These are phyloP conservation scores for Rhagonycha lutea DNA, from an alignment of 2,888 invertebrate species.

Conservation along the genomic window DNA sequence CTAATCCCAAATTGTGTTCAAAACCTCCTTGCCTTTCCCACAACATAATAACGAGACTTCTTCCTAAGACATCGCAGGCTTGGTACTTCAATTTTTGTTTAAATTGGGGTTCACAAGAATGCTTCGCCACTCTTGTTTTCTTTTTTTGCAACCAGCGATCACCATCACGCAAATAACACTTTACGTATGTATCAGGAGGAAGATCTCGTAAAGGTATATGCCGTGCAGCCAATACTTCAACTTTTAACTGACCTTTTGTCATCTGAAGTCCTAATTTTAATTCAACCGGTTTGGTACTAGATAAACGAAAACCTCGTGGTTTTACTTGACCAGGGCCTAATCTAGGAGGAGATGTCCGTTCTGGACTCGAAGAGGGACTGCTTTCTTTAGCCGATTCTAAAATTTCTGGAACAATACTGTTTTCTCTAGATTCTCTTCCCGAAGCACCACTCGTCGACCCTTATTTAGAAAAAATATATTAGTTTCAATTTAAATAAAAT, in stretches of 20 bases:
- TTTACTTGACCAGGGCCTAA: constrained; percentile 83
- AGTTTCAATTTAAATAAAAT: neutral
- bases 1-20: constrained; percentile 80
- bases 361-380: constrained; percentile 61
- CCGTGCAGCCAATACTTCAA: constrained; percentile 78
- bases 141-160: constrained; percentile 89
- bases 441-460: constrained; percentile 44
- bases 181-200: constrained; percentile 88
- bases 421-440: constrained; percentile 59
- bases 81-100: constrained; percentile 88
- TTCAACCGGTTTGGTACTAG: constrained; percentile 74
- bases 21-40: constrained; percentile 91
- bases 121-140: constrained; percentile 84
- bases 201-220: constrained; percentile 73
- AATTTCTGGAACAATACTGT: constrained; percentile 62
- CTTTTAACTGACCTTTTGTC: constrained; percentile 89
- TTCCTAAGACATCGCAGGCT: constrained; percentile 75
- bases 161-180: constrained; percentile 88
- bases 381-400: constrained; percentile 59
- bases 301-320: constrained; percentile 73
- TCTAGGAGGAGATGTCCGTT: constrained; percentile 58
- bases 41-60: constrained; percentile 86
- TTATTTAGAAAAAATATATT: constrained; percentile 21
- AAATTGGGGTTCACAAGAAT: constrained; percentile 83
- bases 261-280: constrained; percentile 86